phyloP scores from a whole-genome alignment of 2,113 vertebrate genomes.

The Platysteira castanea region DNA sequence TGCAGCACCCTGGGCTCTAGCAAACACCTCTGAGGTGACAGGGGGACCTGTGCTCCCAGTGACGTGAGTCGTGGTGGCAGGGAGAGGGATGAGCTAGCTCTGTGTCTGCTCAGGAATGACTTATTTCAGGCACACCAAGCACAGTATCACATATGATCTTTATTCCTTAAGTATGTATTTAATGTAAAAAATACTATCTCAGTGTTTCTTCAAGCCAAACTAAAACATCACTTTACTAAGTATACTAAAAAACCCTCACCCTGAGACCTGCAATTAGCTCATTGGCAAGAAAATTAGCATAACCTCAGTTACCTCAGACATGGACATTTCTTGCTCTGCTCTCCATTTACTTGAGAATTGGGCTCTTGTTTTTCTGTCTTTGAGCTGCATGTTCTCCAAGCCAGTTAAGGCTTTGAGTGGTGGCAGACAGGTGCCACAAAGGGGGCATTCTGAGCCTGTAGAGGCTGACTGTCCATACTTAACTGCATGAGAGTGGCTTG shows the following conservation, averaged over 20 bases:
- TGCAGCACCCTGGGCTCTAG: not conserved
- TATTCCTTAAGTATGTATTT: not conserved
- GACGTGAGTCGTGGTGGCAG: rapidly evolving
- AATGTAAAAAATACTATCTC: not conserved
- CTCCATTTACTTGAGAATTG: not conserved
- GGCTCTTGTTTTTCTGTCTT: not conserved
- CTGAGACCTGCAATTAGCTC: not conserved
- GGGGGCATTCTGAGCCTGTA: not conserved
- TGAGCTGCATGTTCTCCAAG: not conserved
- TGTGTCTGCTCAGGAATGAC: not conserved
- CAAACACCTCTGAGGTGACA: not conserved
- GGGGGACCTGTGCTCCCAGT: not conserved
- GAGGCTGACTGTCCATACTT: not conserved
- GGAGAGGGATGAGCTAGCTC: not conserved
- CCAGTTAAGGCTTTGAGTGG: not conserved
- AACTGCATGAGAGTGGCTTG: not conserved
- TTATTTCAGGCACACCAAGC: not conserved
- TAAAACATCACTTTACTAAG: slow-evolving; percentile 8
- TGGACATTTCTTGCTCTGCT: not conserved
- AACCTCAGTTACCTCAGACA: not conserved
- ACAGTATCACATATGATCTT: not conserved
- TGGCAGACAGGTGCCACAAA: not conserved
- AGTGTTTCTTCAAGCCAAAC: slow-evolving; percentile 25
- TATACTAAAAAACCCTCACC: not conserved
- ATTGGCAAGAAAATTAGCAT: slow-evolving; percentile 5